Percentiles rank a stretch among this genome's conserved stretches.
phyloP scores from a whole-genome alignment of 2,888 invertebrate genomes.

The Psylliodes chrysocephalus region DNA sequence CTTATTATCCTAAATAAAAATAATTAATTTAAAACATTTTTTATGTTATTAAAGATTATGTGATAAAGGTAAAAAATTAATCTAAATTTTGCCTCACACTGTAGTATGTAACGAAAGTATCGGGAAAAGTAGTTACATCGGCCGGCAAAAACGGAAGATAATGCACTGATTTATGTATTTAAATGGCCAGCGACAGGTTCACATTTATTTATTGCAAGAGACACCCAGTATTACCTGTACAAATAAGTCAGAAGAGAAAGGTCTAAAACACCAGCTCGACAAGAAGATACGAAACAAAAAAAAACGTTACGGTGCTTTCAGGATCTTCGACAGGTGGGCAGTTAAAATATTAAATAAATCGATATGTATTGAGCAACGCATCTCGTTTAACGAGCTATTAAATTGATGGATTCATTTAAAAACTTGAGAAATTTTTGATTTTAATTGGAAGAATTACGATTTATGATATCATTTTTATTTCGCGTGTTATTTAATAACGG shows the following conservation, averaged over 20 bases:
- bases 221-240: background rate
- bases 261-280: background rate
- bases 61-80: too few species aligned
- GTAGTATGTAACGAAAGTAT: too few species aligned
- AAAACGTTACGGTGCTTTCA: constrained; percentile 9
- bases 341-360: background rate
- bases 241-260: constrained; percentile 9
- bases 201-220: background rate
- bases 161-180: background rate
- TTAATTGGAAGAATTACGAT: background rate
- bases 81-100: too few species aligned
- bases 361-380: background rate
- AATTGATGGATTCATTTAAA: background rate
- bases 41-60: too few species aligned
- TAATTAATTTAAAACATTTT: too few species aligned
- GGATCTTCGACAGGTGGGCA: constrained; percentile 1
- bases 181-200: background rate
- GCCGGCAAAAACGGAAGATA: background rate
- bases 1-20: too few species aligned
- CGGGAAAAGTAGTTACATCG: too few species aligned
- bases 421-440: background rate
- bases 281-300: constrained; percentile 7
- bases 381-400: background rate
- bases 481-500: background rate
- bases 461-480: background rate